A percentile compares a stretch with the other conserved stretches of the same genome.
Conservation (phyloP, 1,140 invertebrate genomes). For the Drosophila mojavensis region DNA sequence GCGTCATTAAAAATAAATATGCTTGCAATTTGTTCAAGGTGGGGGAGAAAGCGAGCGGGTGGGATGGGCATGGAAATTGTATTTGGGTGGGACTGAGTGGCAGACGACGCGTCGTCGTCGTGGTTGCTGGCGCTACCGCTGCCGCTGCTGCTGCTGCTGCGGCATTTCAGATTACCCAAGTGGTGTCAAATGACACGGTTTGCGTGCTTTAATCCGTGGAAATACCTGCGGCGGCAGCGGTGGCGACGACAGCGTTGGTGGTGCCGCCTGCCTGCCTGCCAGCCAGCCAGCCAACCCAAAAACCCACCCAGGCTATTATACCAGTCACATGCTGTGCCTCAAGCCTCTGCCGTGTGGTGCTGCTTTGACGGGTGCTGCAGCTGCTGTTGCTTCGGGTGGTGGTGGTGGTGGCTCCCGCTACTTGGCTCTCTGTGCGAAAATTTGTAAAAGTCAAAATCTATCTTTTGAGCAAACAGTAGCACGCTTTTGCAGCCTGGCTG, state of each 20-base stretch:
- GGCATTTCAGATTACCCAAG: conserved; percentile 77
- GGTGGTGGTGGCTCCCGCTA: not conserved
- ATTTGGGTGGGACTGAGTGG: conserved; percentile 25
- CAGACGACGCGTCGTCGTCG: conserved; percentile 5
- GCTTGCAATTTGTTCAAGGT: conserved; percentile 54
- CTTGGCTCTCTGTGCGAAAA: conserved; percentile 66
- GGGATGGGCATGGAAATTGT: conserved; percentile 29
- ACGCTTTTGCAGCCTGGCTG: conserved; percentile 7
- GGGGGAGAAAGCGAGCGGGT: not conserved
- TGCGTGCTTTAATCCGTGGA: conserved; percentile 79
- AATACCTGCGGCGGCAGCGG: conserved; percentile 79
- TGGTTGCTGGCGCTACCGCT: conserved; percentile 33
- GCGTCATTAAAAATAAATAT: conserved; percentile 77
- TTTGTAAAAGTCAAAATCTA: conserved; percentile 83
- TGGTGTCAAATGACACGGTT: conserved; percentile 81
- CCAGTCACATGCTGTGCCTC: conserved; percentile 68
- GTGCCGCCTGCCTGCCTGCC: not conserved
- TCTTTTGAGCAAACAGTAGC: conserved; percentile 65
- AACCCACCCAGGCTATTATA: conserved; percentile 68
- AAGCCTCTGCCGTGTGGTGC: conserved; percentile 25
- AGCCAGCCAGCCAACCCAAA: not conserved
- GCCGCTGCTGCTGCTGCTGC: conserved; percentile 49
- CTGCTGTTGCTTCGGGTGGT: conserved; percentile 4
- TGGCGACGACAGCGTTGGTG: conserved; percentile 8
- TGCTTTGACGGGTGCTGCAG: conserved; percentile 7